Percentiles rank a stretch among this genome's conserved stretches.
These are phyloP conservation scores for Rapana venosa DNA, from an alignment of 2,888 invertebrate species.

Conservation along the genomic window DNA sequence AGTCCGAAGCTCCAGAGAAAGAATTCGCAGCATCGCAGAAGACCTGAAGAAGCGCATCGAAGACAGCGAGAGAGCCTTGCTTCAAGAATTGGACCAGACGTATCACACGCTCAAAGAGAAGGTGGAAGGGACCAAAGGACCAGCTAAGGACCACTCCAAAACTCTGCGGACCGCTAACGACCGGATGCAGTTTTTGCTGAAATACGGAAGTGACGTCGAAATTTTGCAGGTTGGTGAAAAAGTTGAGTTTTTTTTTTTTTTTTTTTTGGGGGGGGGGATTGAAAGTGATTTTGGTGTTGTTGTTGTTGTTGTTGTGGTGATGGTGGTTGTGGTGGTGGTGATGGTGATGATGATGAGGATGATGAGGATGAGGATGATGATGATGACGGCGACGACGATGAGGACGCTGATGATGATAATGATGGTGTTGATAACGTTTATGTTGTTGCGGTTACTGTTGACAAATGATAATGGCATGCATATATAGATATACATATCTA, in stretches of 20 bases:
- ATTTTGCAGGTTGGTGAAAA: slow-evolving; percentile 56
- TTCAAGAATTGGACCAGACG: slow-evolving; percentile 57
- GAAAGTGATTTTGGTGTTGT: background rate
- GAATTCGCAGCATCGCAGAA: slow-evolving; percentile 60
- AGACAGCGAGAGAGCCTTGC: slow-evolving; percentile 57
- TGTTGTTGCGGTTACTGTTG: no score
- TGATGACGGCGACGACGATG: no score
- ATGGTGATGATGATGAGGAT: background rate
- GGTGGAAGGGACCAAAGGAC: slow-evolving; percentile 58
- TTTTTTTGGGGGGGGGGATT: background rate
- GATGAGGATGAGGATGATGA: no score
- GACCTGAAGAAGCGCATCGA: slow-evolving; percentile 60
- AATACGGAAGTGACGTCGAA: slow-evolving; percentile 69
- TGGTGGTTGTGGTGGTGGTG: background rate
- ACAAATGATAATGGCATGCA: no score
- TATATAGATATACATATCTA: no score
- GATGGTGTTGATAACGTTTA: no score
- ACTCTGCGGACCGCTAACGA: slow-evolving; percentile 60
- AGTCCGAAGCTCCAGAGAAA: slow-evolving; percentile 59
- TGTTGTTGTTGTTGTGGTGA: background rate
- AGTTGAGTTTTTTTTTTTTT: background rate
- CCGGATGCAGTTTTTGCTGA: slow-evolving; percentile 62
- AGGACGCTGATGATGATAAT: no score
- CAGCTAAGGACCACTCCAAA: slow-evolving; percentile 59
- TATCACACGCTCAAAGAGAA: slow-evolving; percentile 58